Percentiles rank a stretch among this genome's conserved stretches.
phyloP scores from a whole-genome alignment of 2,113 vertebrate species.

The Perccottus glenii region DNA sequence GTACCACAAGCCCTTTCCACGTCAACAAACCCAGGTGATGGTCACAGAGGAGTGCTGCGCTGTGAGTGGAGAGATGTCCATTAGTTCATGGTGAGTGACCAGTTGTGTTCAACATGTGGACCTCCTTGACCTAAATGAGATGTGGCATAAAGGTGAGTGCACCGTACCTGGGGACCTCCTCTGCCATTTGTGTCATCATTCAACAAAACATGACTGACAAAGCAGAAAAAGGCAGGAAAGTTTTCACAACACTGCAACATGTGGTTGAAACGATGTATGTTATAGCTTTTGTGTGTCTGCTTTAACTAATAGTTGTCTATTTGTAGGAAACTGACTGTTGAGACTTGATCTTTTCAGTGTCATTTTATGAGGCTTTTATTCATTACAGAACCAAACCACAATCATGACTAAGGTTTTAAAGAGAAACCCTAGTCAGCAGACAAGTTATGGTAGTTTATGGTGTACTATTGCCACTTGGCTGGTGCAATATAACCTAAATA shows the following conservation, averaged over 20 bases:
- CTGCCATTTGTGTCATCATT: conserved; percentile 56
- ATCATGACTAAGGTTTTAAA: too few relatives aligned
- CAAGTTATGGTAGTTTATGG: too few relatives aligned
- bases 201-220: conserved; percentile 27
- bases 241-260: conserved; percentile 10
- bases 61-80: conserved; percentile 20
- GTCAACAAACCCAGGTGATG: not conserved
- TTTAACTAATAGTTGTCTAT: too few relatives aligned
- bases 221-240: conserved; percentile 15
- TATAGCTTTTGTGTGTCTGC: too few relatives aligned
- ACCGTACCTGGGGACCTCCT: conserved; percentile 53
- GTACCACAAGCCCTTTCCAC: not conserved
- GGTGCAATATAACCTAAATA: too few relatives aligned
- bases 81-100: conserved; percentile 54
- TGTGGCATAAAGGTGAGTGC: conserved; percentile 70
- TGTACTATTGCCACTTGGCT: too few relatives aligned
- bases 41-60: conserved; percentile 14
- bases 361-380: too few relatives aligned
- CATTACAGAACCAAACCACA: too few relatives aligned
- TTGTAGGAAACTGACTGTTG: too few relatives aligned
- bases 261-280: not conserved
- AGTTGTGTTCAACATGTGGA: conserved; percentile 26
- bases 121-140: conserved; percentile 61
- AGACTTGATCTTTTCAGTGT: too few relatives aligned
- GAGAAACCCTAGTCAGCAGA: too few relatives aligned